These are phyloP conservation scores for Strongylocentrotus purpuratus DNA, from an alignment of 35 echinoderm and acorn worm species.

Conservation along the genomic window DNA sequence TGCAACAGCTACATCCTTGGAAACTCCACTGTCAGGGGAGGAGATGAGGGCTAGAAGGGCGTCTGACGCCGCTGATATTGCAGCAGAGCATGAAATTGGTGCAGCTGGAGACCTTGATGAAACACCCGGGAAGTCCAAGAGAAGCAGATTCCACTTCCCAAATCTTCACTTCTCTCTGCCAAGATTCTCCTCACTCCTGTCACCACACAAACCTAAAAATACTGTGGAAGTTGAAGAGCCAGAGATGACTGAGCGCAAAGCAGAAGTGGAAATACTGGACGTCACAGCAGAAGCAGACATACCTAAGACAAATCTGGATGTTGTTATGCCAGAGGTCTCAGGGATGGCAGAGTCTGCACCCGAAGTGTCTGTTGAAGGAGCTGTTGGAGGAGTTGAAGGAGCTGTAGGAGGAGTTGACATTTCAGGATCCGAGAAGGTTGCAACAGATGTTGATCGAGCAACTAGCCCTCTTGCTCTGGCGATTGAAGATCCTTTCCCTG, in stretches of 20 bases:
- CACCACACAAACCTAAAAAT: constrained; percentile 10
- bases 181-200: constrained; percentile 23
- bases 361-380: background rate
- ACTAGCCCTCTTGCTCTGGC: background rate
- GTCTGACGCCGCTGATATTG: background rate
- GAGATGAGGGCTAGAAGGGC: constrained; percentile 29
- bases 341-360: background rate
- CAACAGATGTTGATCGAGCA: background rate
- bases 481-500: background rate
- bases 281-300: constrained; percentile 44
- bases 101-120: background rate
- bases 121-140: constrained; percentile 15
- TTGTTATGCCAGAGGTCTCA: constrained; percentile 45
- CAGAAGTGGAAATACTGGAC: background rate
- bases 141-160: background rate
- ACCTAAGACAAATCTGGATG: constrained; percentile 44
- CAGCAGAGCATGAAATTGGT: constrained; percentile 7
- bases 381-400: constrained; percentile 7
- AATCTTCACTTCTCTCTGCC: constrained; percentile 35
- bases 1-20: constrained; percentile 4
- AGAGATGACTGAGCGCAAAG: constrained; percentile 36
- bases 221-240: constrained; percentile 26
- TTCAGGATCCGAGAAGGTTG: background rate
- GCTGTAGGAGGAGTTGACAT: background rate
- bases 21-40: background rate